Base-by-base conservation (phyloP, 1,140 invertebrate genomes). In the Pseudomyrmex dendroicus region DNA sequence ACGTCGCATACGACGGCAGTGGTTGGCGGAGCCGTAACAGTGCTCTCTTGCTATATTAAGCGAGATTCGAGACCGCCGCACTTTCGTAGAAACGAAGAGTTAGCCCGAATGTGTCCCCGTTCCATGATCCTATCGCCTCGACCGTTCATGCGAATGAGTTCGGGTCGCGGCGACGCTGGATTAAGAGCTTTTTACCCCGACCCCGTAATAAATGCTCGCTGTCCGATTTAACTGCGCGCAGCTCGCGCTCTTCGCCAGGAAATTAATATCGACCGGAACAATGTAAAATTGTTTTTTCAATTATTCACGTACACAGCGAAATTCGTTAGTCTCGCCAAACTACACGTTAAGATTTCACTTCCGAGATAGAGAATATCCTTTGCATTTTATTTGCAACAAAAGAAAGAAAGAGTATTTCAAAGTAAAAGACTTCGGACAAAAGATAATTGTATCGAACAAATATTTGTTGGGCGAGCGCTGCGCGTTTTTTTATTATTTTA, bases 121-220 rank as follows among this genome's bases (percentile, higher is more conserved):
- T 80, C 59, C 54, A 15, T 61, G 56, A 5, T 20, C 44, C 76
- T 72, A 72, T 72, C 54, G 22, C 54, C 66, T 12, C 20, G 76
- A 20, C 66, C 76, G 66, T 80, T 80, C 76, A 59, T 52, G 57
- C 80, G 70, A 82, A 74, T 56, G 72, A 73, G 80, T 54, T 82
- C 46, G 57, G 70, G 70, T 57, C 80, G 80, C 61, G 48, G 35
- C 57, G 72, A 63, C 25, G 57, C 59, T 48, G 72, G 80, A 74
- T 73, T 82, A 74, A 74, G 72, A 64, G 80, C 68, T 82, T 73
- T 82, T 74, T 73, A 50, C 64, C 0, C 44, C 54, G 76, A 70
- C 50, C 5, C 56, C 66, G 76, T 80, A 72, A 80, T 80, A 72
- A 80, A 80, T 72, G 66, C 68, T n/a, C 12, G 57, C 70, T 62